phyloP scores from a whole-genome alignment of 1,140 invertebrate genomes.

The Pseudomyrmex concolor region DNA sequence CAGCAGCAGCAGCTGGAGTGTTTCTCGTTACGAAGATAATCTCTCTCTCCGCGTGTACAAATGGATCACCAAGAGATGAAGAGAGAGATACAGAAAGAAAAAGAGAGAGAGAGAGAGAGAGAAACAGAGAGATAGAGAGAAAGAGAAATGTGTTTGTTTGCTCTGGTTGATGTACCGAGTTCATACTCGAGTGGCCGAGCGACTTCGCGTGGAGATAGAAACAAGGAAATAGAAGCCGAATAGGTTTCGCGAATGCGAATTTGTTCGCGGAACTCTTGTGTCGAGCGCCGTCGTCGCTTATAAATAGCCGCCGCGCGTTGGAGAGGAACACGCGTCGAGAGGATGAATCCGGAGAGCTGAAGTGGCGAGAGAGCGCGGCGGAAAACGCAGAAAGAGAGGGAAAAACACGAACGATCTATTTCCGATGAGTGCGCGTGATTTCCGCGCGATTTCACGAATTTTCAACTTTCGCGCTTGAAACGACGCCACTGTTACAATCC shows the following conservation, averaged over 20 bases:
- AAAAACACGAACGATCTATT: slow-evolving; percentile 69
- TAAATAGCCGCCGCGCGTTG: slow-evolving; percentile 66
- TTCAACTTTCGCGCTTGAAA: neutral
- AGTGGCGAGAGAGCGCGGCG: slow-evolving; percentile 14
- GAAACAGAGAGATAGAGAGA: slow-evolving; percentile 4
- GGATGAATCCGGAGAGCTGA: slow-evolving; percentile 15
- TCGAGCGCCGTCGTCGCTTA: slow-evolving; percentile 63
- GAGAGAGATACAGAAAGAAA: neutral
- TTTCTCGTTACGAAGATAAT: slow-evolving; percentile 63
- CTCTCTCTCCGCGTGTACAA: slow-evolving; percentile 53
- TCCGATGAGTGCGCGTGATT: slow-evolving; percentile 49
- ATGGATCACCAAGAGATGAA: slow-evolving; percentile 49
- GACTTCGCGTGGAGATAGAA: slow-evolving; percentile 16
- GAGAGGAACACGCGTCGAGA: neutral
- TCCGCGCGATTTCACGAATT: slow-evolving; percentile 16
- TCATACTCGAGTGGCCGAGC: slow-evolving; percentile 33
- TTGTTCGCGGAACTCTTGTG: slow-evolving; percentile 67
- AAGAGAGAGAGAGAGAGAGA: slow-evolving; percentile 13
- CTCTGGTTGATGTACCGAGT: slow-evolving; percentile 34
- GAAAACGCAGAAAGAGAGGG: neutral
- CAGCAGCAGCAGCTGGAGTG: slow-evolving; percentile 47
- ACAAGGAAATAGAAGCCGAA: slow-evolving; percentile 32
- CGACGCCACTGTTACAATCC: neutral
- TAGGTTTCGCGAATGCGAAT: slow-evolving; percentile 22
- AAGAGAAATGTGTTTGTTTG: slow-evolving; percentile 12